Evolutionary conservation across 2,888 invertebrate genomes (phyloP), one percentile per base, ranked within the genome.

Genomic region (Frankliniella intonsa): DNA sequence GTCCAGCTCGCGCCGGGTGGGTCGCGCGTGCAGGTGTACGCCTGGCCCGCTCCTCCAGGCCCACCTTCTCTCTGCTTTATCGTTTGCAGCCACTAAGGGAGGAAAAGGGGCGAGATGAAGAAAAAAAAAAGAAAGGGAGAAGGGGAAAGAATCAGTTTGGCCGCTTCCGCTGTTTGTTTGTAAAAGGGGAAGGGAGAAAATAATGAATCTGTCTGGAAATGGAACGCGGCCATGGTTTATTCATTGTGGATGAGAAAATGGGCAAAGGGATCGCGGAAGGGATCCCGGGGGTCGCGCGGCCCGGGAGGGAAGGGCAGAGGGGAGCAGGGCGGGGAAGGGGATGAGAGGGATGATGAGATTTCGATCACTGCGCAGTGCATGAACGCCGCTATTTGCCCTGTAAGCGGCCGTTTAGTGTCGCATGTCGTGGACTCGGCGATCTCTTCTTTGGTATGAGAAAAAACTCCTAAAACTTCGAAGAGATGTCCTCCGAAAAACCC

Each of bases 211-310:
- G 69, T 69, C 69, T 69, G 69, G 22, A 69, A 69, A 69, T 69
- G 69, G 69, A 69, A 22, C 69, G 22, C 22, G 22, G 22, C 22
- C 69, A 69, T 69, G 69, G 69, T 69, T 69, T 69, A 69, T 69
- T 69, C 69, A 69, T 69, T 69, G 69, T 69, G 69, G 69, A 69
- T 69, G 69, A 69, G 69, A 69, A 69, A 69, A 69, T 69, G 69
- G 69, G 69, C 69, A 22, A 19, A 22, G n/a, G 69, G 11, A 62
- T 38, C 38, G 38, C 38, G 38, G 38, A 38, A 5, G 38, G 38
- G 62, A 62, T 62, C 62, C 62, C 62, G 7, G 5, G 38, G 38
- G 38, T 38, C 38, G 38, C 38, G 38, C 38, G 2, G 38, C 62
- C 62, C 62, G 19, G 62, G n/a, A 62, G 14, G 62, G 55, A 55